phyloP scores from a whole-genome alignment of 1,140 invertebrate genomes.

The Pectinophora gossypiella region DNA sequence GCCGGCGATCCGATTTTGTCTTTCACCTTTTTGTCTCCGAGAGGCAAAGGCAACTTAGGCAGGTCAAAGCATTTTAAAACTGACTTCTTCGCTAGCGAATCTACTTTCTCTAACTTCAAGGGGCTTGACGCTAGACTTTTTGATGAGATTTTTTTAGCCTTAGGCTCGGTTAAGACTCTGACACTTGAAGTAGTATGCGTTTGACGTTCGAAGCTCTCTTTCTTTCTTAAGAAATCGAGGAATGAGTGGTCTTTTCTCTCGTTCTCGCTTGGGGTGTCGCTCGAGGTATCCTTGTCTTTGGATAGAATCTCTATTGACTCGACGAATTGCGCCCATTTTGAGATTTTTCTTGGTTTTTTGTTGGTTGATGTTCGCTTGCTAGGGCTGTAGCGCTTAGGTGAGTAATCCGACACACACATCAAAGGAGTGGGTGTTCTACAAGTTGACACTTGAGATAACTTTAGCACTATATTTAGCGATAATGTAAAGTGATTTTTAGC shows the following conservation, averaged over 20 bases:
- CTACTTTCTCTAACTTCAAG: slow-evolving; percentile 29
- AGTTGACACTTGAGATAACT: no score
- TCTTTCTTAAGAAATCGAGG: slow-evolving; percentile 30
- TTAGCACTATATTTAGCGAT: slow-evolving; percentile 9
- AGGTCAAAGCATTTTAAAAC: slow-evolving; percentile 52
- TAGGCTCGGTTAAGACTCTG: background rate
- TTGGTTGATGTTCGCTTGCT: slow-evolving; percentile 8
- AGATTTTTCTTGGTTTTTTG: slow-evolving; percentile 23
- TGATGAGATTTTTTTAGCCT: slow-evolving; percentile 6
- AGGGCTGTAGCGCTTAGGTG: slow-evolving; percentile 16
- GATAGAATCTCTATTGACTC: slow-evolving; percentile 30
- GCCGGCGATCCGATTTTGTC: slow-evolving; percentile 18
- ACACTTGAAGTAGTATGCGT: slow-evolving; percentile 17
- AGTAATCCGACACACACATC: slow-evolving; percentile 32
- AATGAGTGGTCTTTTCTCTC: slow-evolving; percentile 24
- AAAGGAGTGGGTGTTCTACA: slow-evolving; percentile 28
- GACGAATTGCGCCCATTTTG: slow-evolving; percentile 39
- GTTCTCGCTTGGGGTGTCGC: slow-evolving; percentile 6
- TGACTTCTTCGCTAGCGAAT: slow-evolving; percentile 21
- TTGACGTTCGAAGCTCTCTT: slow-evolving; percentile 21
- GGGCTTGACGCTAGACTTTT: slow-evolving; percentile 50
- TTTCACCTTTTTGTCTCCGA: slow-evolving; percentile 22
- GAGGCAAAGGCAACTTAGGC: slow-evolving; percentile 27
- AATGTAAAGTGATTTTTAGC: no score
- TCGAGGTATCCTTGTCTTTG: slow-evolving; percentile 21